Evolutionary conservation across 2,888 invertebrate genomes (phyloP).

Genomic region (Microplitis manilae): DNA sequence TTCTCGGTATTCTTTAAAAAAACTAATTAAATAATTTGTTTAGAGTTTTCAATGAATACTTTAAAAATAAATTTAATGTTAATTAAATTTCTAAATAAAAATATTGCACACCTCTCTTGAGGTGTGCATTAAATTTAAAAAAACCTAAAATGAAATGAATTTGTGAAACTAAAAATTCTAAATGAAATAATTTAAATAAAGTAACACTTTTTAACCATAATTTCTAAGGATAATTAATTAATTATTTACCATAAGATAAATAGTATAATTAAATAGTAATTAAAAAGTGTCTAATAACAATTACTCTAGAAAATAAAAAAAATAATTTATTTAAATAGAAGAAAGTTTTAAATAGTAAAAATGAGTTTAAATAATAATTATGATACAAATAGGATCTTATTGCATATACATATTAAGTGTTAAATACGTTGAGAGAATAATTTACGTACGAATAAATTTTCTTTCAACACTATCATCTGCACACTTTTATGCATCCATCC

Average conservation of each 20-base stretch:
- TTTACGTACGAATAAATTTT: conserved; percentile 28
- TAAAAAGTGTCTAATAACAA: not conserved
- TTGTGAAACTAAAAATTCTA: no score
- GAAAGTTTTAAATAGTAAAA: not conserved
- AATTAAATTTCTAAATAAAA: no score
- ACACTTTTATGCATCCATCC: conserved; percentile 17
- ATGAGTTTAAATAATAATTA: not conserved
- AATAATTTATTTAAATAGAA: conserved; percentile 5
- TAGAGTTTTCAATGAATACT: no score
- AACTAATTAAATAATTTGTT: no score
- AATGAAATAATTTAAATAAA: not conserved
- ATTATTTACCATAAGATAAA: not conserved
- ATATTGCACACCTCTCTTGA: no score
- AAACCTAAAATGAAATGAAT: no score
- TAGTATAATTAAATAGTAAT: not conserved
- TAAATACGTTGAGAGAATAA: conserved; percentile 19
- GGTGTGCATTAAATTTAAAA: no score
- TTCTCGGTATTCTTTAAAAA: no score
- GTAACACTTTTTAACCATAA: not conserved
- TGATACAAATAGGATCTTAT: not conserved
- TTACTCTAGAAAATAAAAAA: not conserved
- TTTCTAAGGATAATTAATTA: not conserved
- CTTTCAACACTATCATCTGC: conserved; percentile 5
- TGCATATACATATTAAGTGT: conserved; percentile 23
- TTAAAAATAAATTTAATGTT: no score